phyloP scores from a whole-genome alignment of 2,888 invertebrate genomes.

The Synergus umbraculus region DNA sequence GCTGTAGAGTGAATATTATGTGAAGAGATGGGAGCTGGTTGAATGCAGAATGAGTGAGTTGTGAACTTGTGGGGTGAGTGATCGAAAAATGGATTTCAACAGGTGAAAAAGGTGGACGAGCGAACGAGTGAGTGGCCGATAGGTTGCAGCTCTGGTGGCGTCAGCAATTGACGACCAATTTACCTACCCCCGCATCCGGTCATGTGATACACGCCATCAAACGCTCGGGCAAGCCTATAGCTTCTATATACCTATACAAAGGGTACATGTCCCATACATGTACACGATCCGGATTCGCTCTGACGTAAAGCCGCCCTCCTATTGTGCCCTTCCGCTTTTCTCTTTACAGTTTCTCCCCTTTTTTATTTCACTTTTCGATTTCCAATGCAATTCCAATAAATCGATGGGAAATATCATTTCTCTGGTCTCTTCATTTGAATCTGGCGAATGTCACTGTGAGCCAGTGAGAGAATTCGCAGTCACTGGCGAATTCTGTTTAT shows the following conservation, averaged over 20 bases:
- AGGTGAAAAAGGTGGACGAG: slow-evolving; percentile 61
- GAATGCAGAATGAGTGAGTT: too few relatives aligned
- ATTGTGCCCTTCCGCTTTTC: slow-evolving; percentile 11
- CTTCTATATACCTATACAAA: slow-evolving; percentile 47
- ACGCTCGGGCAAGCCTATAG: slow-evolving; percentile 66
- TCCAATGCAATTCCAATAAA: too few relatives aligned
- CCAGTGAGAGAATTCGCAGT: too few relatives aligned
- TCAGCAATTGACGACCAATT: slow-evolving; percentile 77
- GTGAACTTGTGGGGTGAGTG: neutral
- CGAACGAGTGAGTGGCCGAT: slow-evolving; percentile 73
- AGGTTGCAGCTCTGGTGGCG: slow-evolving; percentile 75
- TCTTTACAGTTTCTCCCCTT: slow-evolving; percentile 50
- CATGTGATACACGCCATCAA: slow-evolving; percentile 74
- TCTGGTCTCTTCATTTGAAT: too few relatives aligned
- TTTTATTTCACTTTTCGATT: slow-evolving; percentile 16
- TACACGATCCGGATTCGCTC: slow-evolving; percentile 42
- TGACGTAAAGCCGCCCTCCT: slow-evolving; percentile 33
- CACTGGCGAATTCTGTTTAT: too few relatives aligned
- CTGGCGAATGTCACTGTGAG: too few relatives aligned
- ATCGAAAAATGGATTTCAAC: slow-evolving; percentile 27
- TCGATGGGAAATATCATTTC: too few relatives aligned
- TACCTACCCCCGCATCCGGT: slow-evolving; percentile 78
- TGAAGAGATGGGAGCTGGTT: too few relatives aligned
- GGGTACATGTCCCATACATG: slow-evolving; percentile 9
- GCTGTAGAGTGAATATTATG: too few relatives aligned